Evolutionary conservation across 2,888 invertebrate genomes (phyloP), one percentile per base, ranked within the genome.

Genomic region (Dynastes grantii): DNA sequence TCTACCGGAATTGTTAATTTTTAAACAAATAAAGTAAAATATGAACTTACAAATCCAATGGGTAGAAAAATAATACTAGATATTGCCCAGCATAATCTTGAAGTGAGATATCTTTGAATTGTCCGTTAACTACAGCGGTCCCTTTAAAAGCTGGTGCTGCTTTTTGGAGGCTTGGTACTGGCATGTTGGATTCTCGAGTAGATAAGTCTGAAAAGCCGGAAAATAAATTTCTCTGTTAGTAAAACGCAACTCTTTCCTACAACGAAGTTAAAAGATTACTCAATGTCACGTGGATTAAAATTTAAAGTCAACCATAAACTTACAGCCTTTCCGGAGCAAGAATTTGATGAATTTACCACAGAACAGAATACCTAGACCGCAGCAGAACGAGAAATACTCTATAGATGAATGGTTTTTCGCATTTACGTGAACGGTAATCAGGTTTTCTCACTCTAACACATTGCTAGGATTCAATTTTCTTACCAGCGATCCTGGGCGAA

Each of bases 41-140:
- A 9, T 68, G 16, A 16, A 85, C 85, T 85, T 83, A 85, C 85
- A 97, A 97, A 87, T 97, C 97, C 77, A 96, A 90, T 0, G 97
- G 97, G 85, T 97, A 97, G 92, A 97, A 97, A 91, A 97, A 97
- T n/a, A 97, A 89, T 11, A 97, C 94, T 2, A 97, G 91, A 86
- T 97, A 97, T 94, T 97, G 95, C 82, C 96, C 97, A 87, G 93
- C 93, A 90, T 92, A 97, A 88, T 96, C 95, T 0, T 91, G 86
- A 70, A 96, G 90, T 13, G 91, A 90, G 82, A 97, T 92, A 79
- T 95, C 94, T 89, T 96, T 95, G 90, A 97, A 97, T 87, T 95
- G 92, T 16, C 95, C 95, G 86, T 96, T 92, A 37, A 96, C 92
- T 40, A 97, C 96, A 71, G 97, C 96, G 61, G 93, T 94, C 82